Evolutionary conservation across 2,797 vertebrate genomes (phyloP), one percentile per base, ranked within the genome.

Genomic region (Chrosomus eos): DNA sequence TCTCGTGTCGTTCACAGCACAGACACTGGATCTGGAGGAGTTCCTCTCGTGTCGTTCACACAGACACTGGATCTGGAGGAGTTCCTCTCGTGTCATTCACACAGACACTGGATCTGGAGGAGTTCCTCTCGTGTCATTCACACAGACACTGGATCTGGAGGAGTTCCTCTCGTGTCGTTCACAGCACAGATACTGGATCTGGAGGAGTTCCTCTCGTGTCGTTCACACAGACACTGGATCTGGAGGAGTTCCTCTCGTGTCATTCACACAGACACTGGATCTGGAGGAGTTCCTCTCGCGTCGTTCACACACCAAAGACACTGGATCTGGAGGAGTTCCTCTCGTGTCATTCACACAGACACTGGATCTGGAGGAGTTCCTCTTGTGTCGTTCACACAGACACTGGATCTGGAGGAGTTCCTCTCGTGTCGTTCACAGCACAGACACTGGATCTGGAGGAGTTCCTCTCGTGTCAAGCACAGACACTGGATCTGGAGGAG

Each of bases 311-410:
- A 13, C 7, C n/a, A n/a, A n/a, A 72, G n/a, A 60, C 19, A 28
- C 33, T 38, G 14, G 48, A 5, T 81, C 48, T 72, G 80, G 80
- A 81, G 43, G n/a, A n/a, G n/a, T n/a, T n/a, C n/a, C n/a, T n/a
- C n/a, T n/a, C n/a, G 31, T 33, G 68, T 81, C 51, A 8, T 62
- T n/a, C 26, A 10, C 18, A 13, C 7, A 72, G n/a, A 60, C 19
- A 28, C 33, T 38, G 14, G 48, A 5, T 81, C 48, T 72, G 80
- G 80, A 81, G 43, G n/a, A n/a, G n/a, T n/a, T n/a, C n/a, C n/a
- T n/a, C n/a, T n/a, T n/a, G 31, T 33, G 68, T 81, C 51, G 13
- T 62, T n/a, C 26, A 10, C 18, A 13, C 7, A 72, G n/a, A 60
- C 19, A 28, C 33, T 38, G 14, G 48, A 5, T 81, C 48, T 72